Evolutionary conservation across 1,140 invertebrate genomes (phyloP).

Genomic region (Cardiocondyla obscurior): DNA sequence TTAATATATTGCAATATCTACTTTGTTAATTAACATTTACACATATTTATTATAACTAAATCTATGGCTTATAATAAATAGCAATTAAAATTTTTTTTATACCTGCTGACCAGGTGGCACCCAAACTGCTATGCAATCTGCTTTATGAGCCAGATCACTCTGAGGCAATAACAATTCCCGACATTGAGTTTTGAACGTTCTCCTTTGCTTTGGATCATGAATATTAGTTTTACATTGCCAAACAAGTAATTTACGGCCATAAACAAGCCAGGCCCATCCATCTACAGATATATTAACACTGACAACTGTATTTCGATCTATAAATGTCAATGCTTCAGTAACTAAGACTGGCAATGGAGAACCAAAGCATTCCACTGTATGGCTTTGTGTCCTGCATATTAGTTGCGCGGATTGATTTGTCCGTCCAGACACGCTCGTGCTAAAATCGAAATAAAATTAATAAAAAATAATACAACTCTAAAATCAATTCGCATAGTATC

Average conservation of each 20-base stretch:
- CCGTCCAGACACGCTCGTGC: slow-evolving; percentile 86
- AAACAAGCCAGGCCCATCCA: slow-evolving; percentile 95
- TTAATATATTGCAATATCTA: neutral
- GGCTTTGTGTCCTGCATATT: slow-evolving; percentile 87
- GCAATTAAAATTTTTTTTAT: neutral
- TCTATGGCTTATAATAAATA: neutral
- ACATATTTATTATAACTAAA: neutral
- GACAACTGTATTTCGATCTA: slow-evolving; percentile 86
- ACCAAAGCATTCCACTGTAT: slow-evolving; percentile 90
- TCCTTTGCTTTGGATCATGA: slow-evolving; percentile 79
- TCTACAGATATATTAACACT: slow-evolving; percentile 86
- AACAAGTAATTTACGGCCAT: slow-evolving; percentile 92
- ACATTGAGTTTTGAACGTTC: slow-evolving; percentile 85
- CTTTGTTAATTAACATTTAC: neutral
- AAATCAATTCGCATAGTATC: no score
- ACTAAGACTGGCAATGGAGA: slow-evolving; percentile 92
- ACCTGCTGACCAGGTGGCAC: slow-evolving; percentile 88
- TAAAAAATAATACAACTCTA: no score
- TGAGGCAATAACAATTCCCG: slow-evolving; percentile 94
- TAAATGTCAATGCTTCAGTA: slow-evolving; percentile 93
- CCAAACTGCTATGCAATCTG: slow-evolving; percentile 94
- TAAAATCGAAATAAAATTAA: slow-evolving; percentile 74
- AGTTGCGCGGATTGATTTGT: slow-evolving; percentile 88
- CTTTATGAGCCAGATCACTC: slow-evolving; percentile 95
- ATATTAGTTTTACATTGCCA: slow-evolving; percentile 91